Evolutionary conservation across 2,797 vertebrate genomes (phyloP).

Genomic region (Cuniculus paca): DNA sequence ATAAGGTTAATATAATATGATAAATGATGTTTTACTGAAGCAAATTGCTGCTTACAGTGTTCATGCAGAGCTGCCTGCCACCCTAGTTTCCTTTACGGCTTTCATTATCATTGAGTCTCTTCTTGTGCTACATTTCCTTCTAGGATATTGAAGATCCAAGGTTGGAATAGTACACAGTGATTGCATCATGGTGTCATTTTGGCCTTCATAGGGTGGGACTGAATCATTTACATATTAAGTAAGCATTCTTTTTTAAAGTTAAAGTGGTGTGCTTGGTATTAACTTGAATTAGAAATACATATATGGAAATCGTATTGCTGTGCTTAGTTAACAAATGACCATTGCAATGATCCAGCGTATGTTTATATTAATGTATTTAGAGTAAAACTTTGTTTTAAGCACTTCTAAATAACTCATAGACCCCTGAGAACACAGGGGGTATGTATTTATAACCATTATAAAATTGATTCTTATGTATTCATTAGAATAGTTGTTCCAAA

Average conservation of each 20-base stretch:
- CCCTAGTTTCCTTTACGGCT: not conserved
- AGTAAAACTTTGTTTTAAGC: conserved; percentile 12
- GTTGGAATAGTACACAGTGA: not conserved
- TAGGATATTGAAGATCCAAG: conserved; percentile 14
- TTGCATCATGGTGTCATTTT: not conserved
- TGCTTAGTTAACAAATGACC: not conserved
- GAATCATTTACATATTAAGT: conserved; percentile 1
- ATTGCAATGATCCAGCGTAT: not conserved
- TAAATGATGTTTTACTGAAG: conserved; percentile 47
- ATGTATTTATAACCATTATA: conserved; percentile 33
- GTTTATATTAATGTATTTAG: conserved; percentile 60
- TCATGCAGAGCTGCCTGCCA: not conserved
- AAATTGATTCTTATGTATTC: conserved; percentile 56
- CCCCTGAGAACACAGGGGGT: conserved; percentile 34
- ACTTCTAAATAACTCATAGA: conserved; percentile 41
- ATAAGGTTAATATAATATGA: conserved; percentile 14
- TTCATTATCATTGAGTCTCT: not conserved
- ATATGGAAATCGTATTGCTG: not conserved
- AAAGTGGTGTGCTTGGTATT: not conserved
- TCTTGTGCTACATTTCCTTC: not conserved
- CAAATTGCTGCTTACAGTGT: not conserved
- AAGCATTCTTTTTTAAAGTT: not conserved
- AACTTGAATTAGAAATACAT: conserved; percentile 16
- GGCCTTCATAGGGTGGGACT: not conserved
- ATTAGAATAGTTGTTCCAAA: conserved; percentile 30